Evolutionary conservation across 2,797 vertebrate genomes (phyloP).

Genomic region (Rallus crepitans): DNA sequence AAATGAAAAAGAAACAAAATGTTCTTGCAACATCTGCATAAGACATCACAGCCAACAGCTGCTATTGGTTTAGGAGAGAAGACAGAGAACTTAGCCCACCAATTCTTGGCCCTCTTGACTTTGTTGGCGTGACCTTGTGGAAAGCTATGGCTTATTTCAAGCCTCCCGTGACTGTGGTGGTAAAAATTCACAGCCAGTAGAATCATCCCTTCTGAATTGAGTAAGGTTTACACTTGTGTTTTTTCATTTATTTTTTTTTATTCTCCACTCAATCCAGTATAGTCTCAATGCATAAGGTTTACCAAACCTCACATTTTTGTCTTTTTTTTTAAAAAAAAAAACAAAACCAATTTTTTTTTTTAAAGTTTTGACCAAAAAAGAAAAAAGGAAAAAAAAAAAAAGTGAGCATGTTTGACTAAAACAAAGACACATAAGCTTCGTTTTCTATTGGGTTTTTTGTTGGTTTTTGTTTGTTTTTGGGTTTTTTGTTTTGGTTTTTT

Average conservation of each 20-base stretch:
- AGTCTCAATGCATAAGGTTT: constrained; percentile 67
- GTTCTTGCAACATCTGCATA: constrained; percentile 69
- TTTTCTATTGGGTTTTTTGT: neutral
- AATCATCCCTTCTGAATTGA: constrained; percentile 71
- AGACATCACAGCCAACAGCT: constrained; percentile 76
- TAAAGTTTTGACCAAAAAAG: constrained; percentile 93
- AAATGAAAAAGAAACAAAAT: constrained; percentile 50
- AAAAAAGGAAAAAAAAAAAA: neutral
- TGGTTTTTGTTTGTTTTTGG: neutral
- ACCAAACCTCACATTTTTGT: constrained; percentile 53
- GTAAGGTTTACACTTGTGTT: constrained; percentile 74
- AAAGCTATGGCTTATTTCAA: constrained; percentile 71
- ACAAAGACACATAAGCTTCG: constrained; percentile 66
- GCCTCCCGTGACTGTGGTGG: constrained; percentile 65
- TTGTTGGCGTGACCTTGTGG: constrained; percentile 72
- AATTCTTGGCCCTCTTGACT: constrained; percentile 73
- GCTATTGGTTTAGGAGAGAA: constrained; percentile 76
- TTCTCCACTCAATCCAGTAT: constrained; percentile 53
- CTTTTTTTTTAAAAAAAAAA: constrained; percentile 55
- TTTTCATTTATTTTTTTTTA: constrained; percentile 18
- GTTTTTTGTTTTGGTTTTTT: neutral
- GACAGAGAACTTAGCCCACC: constrained; percentile 63
- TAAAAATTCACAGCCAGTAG: constrained; percentile 72
- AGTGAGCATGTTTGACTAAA: constrained; percentile 69
- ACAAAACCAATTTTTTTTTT: constrained; percentile 60